phyloP scores from a whole-genome alignment of 2,888 invertebrate genomes.

The Oscheius sp. region DNA sequence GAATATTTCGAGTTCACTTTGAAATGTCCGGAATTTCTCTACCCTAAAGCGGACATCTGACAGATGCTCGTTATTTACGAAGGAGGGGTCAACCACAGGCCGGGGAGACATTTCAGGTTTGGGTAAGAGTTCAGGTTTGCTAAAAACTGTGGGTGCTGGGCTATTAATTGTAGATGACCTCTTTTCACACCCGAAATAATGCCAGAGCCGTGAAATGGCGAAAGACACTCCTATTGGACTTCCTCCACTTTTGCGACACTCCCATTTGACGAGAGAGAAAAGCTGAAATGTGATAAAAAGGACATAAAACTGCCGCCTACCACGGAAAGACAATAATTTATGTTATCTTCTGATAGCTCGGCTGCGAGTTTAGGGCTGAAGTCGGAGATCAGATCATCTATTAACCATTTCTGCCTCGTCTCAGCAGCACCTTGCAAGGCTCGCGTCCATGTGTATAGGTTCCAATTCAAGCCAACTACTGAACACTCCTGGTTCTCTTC shows the following conservation, averaged over 20 bases:
- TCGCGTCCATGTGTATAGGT: constrained; percentile 89
- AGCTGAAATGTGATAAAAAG: constrained; percentile 35
- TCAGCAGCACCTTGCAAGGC: constrained; percentile 88
- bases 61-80: constrained; percentile 91
- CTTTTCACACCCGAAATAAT: constrained; percentile 35
- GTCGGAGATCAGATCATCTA: constrained; percentile 80
- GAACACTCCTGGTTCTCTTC: neutral
- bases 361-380: constrained; percentile 46
- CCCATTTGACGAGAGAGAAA: constrained; percentile 47
- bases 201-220: constrained; percentile 42
- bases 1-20: neutral
- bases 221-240: constrained; percentile 38
- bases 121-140: constrained; percentile 10
- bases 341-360: constrained; percentile 46
- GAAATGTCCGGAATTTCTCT: neutral
- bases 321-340: constrained; percentile 48
- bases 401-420: constrained; percentile 83
- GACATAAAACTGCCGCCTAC: constrained; percentile 16
- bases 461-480: constrained; percentile 84
- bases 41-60: constrained; percentile 92
- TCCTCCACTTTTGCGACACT: constrained; percentile 37
- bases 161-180: neutral
- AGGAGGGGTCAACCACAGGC: constrained; percentile 82
- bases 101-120: constrained; percentile 24
- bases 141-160: neutral